phyloP scores from a whole-genome alignment of 2,888 invertebrate species.

The Melanchra persicariae region DNA sequence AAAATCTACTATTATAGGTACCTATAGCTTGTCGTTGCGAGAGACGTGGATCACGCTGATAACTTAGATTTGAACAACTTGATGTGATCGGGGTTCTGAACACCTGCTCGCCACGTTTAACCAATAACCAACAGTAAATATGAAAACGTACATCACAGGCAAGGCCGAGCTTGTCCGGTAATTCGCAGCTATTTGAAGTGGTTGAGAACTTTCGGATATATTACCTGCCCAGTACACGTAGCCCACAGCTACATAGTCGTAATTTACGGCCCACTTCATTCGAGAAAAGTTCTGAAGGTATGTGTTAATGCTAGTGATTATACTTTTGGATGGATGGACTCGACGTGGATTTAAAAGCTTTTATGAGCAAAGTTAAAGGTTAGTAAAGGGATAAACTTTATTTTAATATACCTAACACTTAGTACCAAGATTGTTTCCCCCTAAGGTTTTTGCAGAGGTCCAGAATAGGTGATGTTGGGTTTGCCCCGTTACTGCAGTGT shows the following conservation, averaged over 20 bases:
- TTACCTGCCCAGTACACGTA: conserved; percentile 7
- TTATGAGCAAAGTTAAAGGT: background rate
- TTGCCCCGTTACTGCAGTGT: no score
- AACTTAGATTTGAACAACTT: no score
- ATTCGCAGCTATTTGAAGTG: conserved; percentile 16
- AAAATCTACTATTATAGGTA: no score
- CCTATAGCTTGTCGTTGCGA: background rate
- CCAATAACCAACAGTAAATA: no score
- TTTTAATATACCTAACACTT: background rate
- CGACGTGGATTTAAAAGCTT: background rate
- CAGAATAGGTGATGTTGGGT: no score
- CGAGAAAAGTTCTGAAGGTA: conserved; percentile 11
- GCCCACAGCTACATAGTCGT: background rate
- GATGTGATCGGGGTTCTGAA: background rate
- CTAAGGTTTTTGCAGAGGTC: no score
- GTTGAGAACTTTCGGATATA: conserved; percentile 16
- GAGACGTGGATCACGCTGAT: background rate
- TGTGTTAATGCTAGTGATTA: background rate
- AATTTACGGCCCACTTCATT: conserved; percentile 18
- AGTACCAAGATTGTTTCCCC: no score
- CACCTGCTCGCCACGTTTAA: background rate
- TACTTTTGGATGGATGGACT: background rate
- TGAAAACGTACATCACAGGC: background rate
- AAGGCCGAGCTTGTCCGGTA: background rate
- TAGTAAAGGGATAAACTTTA: background rate